phyloP scores from a whole-genome alignment of 2,888 invertebrate genomes.

The Parnassius smintheus region DNA sequence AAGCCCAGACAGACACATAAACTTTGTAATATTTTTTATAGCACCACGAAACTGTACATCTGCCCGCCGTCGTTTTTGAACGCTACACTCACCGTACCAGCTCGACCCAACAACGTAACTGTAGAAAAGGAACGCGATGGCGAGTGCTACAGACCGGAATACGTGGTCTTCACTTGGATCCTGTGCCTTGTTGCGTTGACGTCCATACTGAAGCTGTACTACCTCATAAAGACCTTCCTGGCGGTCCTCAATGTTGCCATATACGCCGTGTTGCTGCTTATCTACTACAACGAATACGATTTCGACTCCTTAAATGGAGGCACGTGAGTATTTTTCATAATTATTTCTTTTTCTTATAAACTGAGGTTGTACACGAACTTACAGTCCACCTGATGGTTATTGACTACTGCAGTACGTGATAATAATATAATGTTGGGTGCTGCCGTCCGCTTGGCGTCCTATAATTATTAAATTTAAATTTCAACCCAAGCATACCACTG shows the following conservation, averaged over 20 bases:
- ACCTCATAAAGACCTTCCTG: slow-evolving; percentile 90
- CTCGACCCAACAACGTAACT: slow-evolving; percentile 16
- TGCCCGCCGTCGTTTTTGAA: slow-evolving; percentile 50
- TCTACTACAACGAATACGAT: slow-evolving; percentile 80
- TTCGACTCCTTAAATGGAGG: slow-evolving; percentile 41
- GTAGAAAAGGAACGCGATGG: slow-evolving; percentile 27
- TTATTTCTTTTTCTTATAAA: too few relatives aligned
- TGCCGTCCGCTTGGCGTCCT: too few relatives aligned
- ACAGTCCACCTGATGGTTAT: too few relatives aligned
- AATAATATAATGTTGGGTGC: too few relatives aligned
- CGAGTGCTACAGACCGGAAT: slow-evolving; percentile 88
- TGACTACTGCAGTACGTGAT: too few relatives aligned
- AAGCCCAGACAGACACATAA: too few relatives aligned
- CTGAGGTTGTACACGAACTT: too few relatives aligned
- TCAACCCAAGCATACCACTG: too few relatives aligned
- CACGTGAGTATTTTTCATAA: slow-evolving; percentile 52
- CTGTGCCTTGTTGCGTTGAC: slow-evolving; percentile 94
- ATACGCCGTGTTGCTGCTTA: slow-evolving; percentile 86
- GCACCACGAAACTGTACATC: slow-evolving; percentile 65
- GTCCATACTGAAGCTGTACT: slow-evolving; percentile 94
- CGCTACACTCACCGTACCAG: slow-evolving; percentile 1
- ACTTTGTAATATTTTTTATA: slow-evolving; percentile 29
- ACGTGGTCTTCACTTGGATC: slow-evolving; percentile 96
- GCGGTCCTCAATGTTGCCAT: slow-evolving; percentile 88
- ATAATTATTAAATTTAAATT: too few relatives aligned